Base-by-base conservation (phyloP, 1,140 invertebrate genomes). In the Brachionus rubens region DNA sequence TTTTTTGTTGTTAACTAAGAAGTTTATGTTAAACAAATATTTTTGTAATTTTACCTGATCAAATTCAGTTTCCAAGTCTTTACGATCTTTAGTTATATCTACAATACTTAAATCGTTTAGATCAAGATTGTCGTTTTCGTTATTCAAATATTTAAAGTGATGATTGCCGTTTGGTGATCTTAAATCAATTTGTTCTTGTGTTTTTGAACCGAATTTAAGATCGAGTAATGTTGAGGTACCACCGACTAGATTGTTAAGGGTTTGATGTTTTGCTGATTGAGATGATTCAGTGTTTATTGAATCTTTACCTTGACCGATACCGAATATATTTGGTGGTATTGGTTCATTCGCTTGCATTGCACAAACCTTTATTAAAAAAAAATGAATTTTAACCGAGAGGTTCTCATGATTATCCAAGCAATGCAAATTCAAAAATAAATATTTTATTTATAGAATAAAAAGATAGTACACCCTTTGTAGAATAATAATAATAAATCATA, bases 231-330 rank as follows among this genome's bases (percentile, higher is more conserved):
- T 72, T 12, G 68, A 48, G 21, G 68, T 72, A 10, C 68, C 68
- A 30, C 68, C 68, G 28, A 72, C 68, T 41, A 72, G 21, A 72
- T 72, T 72, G 24, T 72, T 54, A n/a, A 72, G 30, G 48, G 68
- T 50, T 72, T 72, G 30, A 54, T 41, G n/a, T 54, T 50, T 72
- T 14, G 26, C 46, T 3, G 46, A 40, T 30, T 48, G 28, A 12
- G 16, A 12, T 2, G 46, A 48, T 12, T 72, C 46, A 9, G n/a
- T 14, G 12, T n/a, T 24, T n/a, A 19, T 36, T 5, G 40, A 65
- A 10, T 65, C 59, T 65, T 65, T 65, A 12, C 40, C 40, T 19
- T 41, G 21, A 12, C 59, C 59, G 4, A 65, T 43, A 30, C 68
- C 46, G 21, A 72, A 72, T 9, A 72, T 1, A 41, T 72, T 72